phyloP scores from a whole-genome alignment of 2,113 vertebrate species.

The Phaetusa simplex region DNA sequence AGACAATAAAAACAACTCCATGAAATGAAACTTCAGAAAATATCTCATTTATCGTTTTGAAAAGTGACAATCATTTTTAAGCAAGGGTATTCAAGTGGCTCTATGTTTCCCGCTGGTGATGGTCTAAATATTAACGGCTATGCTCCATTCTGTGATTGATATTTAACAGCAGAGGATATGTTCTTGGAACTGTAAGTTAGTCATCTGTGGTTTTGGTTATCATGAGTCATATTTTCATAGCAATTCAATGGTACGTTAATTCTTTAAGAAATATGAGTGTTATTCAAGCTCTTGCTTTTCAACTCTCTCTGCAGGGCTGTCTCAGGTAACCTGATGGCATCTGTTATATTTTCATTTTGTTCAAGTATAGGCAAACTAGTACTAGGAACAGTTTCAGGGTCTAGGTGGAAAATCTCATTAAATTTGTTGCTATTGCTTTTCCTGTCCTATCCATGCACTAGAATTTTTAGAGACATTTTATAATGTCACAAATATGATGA shows the following conservation, averaged over 20 bases:
- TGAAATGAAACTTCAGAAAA: background rate
- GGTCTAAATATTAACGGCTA: conserved; percentile 3
- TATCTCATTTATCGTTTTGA: background rate
- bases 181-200: background rate
- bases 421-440: background rate
- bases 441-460: background rate
- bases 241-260: background rate
- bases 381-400: background rate
- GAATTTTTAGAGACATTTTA: background rate
- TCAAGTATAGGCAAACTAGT: background rate
- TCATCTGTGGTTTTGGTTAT: background rate
- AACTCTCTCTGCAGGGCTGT: background rate
- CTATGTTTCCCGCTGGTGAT: background rate
- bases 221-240: background rate
- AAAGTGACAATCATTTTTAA: background rate
- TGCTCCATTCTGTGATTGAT: background rate
- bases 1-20: background rate
- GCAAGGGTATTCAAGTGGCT: background rate
- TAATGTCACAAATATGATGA: background rate
- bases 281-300: background rate
- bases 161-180: background rate
- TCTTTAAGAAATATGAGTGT: background rate
- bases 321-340: background rate
- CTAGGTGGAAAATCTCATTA: background rate
- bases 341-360: background rate